These are phyloP conservation scores for Nomada lathburiana DNA, from an alignment of 2,888 invertebrate genomes.

Conservation along the genomic window DNA sequence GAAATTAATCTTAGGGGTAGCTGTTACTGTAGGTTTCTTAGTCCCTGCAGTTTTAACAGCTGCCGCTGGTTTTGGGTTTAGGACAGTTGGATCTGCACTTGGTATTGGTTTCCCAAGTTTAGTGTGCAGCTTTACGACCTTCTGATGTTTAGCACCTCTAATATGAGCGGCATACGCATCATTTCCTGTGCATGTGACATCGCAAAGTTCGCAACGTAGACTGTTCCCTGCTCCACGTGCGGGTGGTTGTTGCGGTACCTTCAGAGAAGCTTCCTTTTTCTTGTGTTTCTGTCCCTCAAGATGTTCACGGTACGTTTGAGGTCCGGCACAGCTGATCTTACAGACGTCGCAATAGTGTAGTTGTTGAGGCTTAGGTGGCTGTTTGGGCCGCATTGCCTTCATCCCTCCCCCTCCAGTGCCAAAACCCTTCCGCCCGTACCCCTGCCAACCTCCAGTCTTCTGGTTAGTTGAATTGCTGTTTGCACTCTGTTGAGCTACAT, in stretches of 20 bases:
- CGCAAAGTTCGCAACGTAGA: conserved; percentile 97
- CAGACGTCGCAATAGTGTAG: conserved; percentile 99
- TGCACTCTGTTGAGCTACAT: conserved; percentile 91
- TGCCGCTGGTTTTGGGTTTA: conserved; percentile 85
- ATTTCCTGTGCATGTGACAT: conserved; percentile 98
- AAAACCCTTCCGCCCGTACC: conserved; percentile 86
- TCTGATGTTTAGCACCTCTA: conserved; percentile 98
- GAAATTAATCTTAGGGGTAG: conserved; percentile 93
- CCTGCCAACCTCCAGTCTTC: conserved; percentile 87
- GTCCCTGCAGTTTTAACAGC: conserved; percentile 80
- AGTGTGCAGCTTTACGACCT: conserved; percentile 98
- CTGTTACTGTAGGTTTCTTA: conserved; percentile 85
- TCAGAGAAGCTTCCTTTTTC: conserved; percentile 96
- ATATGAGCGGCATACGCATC: conserved; percentile 99
- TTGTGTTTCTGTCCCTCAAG: conserved; percentile 99
- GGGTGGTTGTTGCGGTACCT: conserved; percentile 86
- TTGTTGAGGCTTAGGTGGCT: conserved; percentile 95
- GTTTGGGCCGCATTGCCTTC: conserved; percentile 90
- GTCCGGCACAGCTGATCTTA: conserved; percentile 98
- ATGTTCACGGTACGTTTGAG: conserved; percentile 97
- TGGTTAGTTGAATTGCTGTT: conserved; percentile 84
- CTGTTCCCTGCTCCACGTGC: conserved; percentile 88
- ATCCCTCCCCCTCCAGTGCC: conserved; percentile 84
- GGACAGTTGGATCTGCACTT: conserved; percentile 96
- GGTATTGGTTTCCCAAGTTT: conserved; percentile 99